A percentile compares a stretch with the other conserved stretches of the same genome.
phyloP scores from a whole-genome alignment of 2,888 invertebrate species.

The Synanthedon myopaeformis region DNA sequence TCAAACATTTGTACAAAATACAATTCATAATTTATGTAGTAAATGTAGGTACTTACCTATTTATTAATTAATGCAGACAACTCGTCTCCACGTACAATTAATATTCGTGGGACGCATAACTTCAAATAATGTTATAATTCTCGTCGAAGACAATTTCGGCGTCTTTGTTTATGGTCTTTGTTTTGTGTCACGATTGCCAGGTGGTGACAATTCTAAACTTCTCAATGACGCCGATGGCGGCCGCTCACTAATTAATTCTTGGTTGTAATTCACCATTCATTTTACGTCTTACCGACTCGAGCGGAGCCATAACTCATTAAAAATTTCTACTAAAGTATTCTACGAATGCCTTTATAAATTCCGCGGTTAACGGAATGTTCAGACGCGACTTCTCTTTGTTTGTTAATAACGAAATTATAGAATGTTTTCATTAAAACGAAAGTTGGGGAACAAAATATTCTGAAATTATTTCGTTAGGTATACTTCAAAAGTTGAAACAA shows the following conservation, averaged over 20 bases:
- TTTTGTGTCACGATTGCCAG: constrained; percentile 32
- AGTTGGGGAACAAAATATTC: too few relatives aligned
- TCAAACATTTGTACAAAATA: too few relatives aligned
- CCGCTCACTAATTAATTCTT: constrained; percentile 43
- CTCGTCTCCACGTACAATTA: constrained; percentile 17
- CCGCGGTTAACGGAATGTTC: constrained; percentile 10
- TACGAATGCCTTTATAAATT: constrained; percentile 27
- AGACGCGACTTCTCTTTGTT: constrained; percentile 13
- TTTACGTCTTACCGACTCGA: constrained; percentile 19
- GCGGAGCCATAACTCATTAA: constrained; percentile 31
- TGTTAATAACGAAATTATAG: constrained; percentile 16
- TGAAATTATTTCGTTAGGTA: too few relatives aligned
- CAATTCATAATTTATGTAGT: neutral
- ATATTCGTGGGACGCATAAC: constrained; percentile 26
- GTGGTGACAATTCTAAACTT: constrained; percentile 42
- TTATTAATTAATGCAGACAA: constrained; percentile 2
- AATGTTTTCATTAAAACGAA: constrained; percentile 1
- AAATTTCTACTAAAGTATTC: constrained; percentile 25
- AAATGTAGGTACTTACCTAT: neutral
- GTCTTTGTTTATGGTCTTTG: constrained; percentile 24
- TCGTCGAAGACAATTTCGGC: constrained; percentile 23
- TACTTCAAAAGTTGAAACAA: too few relatives aligned
- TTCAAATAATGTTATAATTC: constrained; percentile 23
- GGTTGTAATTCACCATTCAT: constrained; percentile 30
- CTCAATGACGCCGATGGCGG: constrained; percentile 31